phyloP scores from a whole-genome alignment of 92 coral and sea anemone species.

The Porites divaricata region DNA sequence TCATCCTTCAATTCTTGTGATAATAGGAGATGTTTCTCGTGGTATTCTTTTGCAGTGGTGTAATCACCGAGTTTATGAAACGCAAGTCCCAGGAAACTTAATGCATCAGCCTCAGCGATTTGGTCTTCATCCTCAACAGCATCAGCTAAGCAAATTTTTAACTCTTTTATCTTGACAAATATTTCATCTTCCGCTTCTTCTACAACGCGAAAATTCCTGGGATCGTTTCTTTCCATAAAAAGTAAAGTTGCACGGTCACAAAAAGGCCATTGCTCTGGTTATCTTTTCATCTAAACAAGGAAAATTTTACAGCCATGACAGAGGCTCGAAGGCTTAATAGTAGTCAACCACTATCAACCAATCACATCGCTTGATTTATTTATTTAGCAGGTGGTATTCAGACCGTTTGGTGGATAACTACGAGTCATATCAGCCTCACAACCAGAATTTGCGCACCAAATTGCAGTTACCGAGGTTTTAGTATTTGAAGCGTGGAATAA shows the following conservation, averaged over 20 bases:
- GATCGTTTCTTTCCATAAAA: constrained; percentile 90
- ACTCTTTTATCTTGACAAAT: constrained; percentile 72
- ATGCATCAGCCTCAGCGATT: constrained; percentile 76
- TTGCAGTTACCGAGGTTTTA: too few relatives aligned
- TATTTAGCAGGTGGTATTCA: constrained; percentile 33
- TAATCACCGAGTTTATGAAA: constrained; percentile 85
- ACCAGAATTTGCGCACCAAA: too few relatives aligned
- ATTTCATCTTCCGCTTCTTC: constrained; percentile 85
- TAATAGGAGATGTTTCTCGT: constrained; percentile 80
- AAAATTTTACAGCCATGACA: neutral
- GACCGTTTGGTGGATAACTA: neutral
- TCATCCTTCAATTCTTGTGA: constrained; percentile 76
- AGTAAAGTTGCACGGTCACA: neutral
- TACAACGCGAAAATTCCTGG: constrained; percentile 89
- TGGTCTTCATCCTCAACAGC: constrained; percentile 82
- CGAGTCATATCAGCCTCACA: neutral
- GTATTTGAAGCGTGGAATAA: too few relatives aligned
- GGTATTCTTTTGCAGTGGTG: constrained; percentile 79
- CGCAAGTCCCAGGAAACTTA: constrained; percentile 88
- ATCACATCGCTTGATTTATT: constrained; percentile 8
- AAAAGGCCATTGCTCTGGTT: neutral
- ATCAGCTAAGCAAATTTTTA: constrained; percentile 66
- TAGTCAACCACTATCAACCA: neutral
- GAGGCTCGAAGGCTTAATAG: constrained; percentile 3
- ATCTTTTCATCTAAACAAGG: neutral